Base-by-base conservation (phyloP, 2,797 vertebrate genomes). In the Acestrorhynchus altus region DNA sequence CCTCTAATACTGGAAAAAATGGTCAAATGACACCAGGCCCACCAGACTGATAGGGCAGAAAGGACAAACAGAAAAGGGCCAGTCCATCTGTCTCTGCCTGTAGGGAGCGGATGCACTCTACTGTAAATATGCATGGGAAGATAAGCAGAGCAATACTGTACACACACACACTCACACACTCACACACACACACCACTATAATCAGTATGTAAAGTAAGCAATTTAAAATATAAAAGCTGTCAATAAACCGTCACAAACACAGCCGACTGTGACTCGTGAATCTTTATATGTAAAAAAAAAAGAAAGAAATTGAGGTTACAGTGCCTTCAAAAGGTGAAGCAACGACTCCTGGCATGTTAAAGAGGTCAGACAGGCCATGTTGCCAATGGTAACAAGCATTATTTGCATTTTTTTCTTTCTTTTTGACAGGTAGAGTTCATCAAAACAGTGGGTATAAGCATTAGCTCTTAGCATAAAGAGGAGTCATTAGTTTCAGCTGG, bases 81-180 rank as follows among this genome's bases (percentile, higher is more conserved):
- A 35, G 60, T 78, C 77, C 80, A 84, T 84, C 83, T 82, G 80
- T 68, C 72, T 40, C 73, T 26, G 28, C 28, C 54, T 71, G 70
- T 51, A 72, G 74, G 72, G 74, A 75, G 57, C 20, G 39, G 52
- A 57, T 59, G 47, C 46, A 54, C 67, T 28, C 35, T 31, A 61
- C 18, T 72, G 52, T 78, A 72, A 81, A 80, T 76, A 84, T 78
- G 54, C 49, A 66, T 79, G 76, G 60, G 24, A 75, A 57, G 59
- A 70, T 73, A 56, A 71, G 77, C 59, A 77, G 22, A 76, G 60
- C 49, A 47, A 57, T 13, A 39, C 65, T 42, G 20, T 12, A 61
- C 22, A 52, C 12, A 11, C 40, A 46, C 39, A 54, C 24, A 39
- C 49, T 44, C 12, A 11, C 40, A 46, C 39, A 54, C 24, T 26